A percentile compares a stretch with the other conserved stretches of the same genome.
Evolutionary conservation across 2,888 invertebrate species (phyloP).

Genomic region (Amblyjoppa fuscipennis): DNA sequence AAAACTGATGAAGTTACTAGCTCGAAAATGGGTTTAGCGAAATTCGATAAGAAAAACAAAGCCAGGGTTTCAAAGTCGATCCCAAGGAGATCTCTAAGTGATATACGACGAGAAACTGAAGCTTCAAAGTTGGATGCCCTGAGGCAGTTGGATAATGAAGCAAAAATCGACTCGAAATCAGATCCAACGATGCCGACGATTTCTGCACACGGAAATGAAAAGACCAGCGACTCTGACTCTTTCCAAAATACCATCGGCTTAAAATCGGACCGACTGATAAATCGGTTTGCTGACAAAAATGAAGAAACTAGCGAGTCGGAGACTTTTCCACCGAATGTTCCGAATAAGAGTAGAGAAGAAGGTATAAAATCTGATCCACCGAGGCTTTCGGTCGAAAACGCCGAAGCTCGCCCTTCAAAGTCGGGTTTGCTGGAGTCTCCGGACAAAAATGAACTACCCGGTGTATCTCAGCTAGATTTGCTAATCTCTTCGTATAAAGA

Average conservation of each 20-base stretch:
- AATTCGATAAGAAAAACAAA: background rate
- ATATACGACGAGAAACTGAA: background rate
- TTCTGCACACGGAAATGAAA: background rate
- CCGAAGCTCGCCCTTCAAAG: background rate
- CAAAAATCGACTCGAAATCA: background rate
- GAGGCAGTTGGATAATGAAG: background rate
- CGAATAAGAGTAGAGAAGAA: background rate
- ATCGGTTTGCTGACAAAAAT: background rate
- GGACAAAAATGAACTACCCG: background rate
- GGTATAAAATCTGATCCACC: background rate
- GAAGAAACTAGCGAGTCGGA: background rate
- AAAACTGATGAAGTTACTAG: background rate
- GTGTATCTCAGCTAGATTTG: background rate
- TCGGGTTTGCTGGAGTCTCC: background rate
- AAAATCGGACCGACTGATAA: background rate
- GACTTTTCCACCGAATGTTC: background rate
- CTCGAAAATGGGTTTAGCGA: background rate
- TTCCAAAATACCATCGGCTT: background rate
- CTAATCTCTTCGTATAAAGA: background rate
- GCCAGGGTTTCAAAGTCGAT: background rate
- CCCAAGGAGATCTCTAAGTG: background rate
- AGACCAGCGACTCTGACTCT: background rate
- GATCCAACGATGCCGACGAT: background rate
- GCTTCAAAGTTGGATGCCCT: background rate
- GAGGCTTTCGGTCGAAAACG: too few species aligned